A percentile compares a stretch with the other conserved stretches of the same genome.
phyloP scores from a whole-genome alignment of 2,113 vertebrate genomes.

The Tragelaphus scriptus region DNA sequence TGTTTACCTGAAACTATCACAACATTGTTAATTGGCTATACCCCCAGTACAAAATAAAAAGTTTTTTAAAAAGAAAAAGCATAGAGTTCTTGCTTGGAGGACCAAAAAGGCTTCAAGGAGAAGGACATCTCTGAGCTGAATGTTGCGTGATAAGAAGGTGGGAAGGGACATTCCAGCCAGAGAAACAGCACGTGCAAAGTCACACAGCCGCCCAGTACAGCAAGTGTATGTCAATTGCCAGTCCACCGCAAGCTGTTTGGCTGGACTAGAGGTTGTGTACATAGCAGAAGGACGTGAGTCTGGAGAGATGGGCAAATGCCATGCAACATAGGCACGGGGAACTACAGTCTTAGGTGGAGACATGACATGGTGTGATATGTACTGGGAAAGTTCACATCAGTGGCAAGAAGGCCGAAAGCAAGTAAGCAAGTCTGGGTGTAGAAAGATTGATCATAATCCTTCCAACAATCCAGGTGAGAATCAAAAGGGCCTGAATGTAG shows the following conservation, averaged over 20 bases:
- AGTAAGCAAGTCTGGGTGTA: not conserved
- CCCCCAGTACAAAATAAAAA: not conserved
- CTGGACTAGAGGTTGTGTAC: not conserved
- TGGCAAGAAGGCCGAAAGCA: not conserved
- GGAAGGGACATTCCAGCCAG: not conserved
- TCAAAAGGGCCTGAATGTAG: not conserved
- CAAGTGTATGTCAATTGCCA: too few relatives aligned
- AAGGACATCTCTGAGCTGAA: not conserved
- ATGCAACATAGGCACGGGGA: not conserved
- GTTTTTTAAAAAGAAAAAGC: not conserved
- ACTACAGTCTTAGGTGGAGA: not conserved
- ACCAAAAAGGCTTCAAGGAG: not conserved
- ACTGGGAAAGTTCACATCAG: not conserved
- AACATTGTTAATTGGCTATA: not conserved
- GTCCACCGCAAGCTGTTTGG: not conserved
- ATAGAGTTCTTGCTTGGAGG: not conserved
- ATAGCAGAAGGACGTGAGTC: not conserved
- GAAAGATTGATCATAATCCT: not conserved
- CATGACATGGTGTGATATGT: not conserved
- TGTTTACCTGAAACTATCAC: not conserved
- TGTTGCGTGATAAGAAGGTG: not conserved
- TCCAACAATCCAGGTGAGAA: not conserved
- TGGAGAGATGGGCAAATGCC: not conserved
- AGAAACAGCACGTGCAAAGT: not conserved
- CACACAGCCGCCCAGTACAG: not conserved